Base-by-base conservation (phyloP, 2,113 vertebrate genomes). In the Synodontis membranacea region DNA sequence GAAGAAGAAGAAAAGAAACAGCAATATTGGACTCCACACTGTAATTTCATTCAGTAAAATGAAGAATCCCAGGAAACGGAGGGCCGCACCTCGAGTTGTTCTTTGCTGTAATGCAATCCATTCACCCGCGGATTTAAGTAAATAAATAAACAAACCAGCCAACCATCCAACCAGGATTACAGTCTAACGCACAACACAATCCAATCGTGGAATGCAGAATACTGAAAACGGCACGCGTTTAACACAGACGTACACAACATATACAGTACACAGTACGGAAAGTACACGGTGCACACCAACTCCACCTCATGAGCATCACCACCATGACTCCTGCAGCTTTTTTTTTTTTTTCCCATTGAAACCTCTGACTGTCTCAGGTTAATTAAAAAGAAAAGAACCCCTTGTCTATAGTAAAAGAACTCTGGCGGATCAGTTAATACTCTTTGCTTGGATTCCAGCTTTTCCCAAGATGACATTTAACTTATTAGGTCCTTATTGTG, bases 11-110 rank as follows among this genome's bases (percentile, higher is more conserved):
- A n/a, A 17, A 75, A 15, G n/a, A 44, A 48, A 19, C 46, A 52
- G 48, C n/a, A 79, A 79, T 79, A 80, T 56, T 80, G 52, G 10
- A 56, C 31, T 25, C 34, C 78, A 56, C 11, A 37, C 10, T 80
- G 78, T 80, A 56, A 80, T 80, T 56, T 2, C 52, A 56, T 80
- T 80, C 34, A 23, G 50, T 58, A 39, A 56, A 56, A 56, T 80
- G 52, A 80, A 56, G 34, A 56, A 56, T 28, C 2, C 21, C 5
- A n/a, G 17, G 23, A 39, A 80, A 37, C 58, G 34, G 11, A 48
- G 42, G 46, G 72, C 42, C 3, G 2, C 42, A 46, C 42, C 25
- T 25, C 37, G 25, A 37, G 64, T 34, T 68, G 31, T 31, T 72
- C n/a, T 68, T 68, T 39, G 14, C 15, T 31, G 5, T 76, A 28